Evolutionary conservation across 1,140 invertebrate genomes (phyloP), one percentile per base, ranked within the genome.

Genomic region (Tenebrio molitor): DNA sequence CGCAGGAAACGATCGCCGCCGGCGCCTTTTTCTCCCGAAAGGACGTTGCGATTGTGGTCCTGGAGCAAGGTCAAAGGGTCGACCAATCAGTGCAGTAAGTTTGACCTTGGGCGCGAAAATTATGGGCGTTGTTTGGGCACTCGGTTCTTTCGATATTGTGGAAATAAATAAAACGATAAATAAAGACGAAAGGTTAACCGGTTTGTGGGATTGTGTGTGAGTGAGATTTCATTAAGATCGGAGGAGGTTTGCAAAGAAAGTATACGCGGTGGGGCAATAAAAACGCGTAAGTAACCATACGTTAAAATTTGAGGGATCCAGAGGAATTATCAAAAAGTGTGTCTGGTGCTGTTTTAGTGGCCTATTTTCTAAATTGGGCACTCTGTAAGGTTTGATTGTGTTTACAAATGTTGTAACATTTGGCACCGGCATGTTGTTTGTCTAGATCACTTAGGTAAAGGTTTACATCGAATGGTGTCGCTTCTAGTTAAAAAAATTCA

Each of bases 81-180:
- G 15, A 25, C 2, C 25, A 58, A 58, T 15, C 23, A 25, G 50
- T 58, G 50, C 50, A 58, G 23, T 25, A 29, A 21, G 50, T 58
- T 58, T 58, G 23, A 58, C 50, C 50, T 58, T 58, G 50, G 50
- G 2, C 23, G 15, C 50, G 29, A 58, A 58, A 14, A 25, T 29
- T 58, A 58, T 58, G 12, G 50, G 50, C 50, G 23, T 58, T 58
- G 14, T 29, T 25, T 58, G n/a, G n/a, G n/a, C 8, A 53, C 17
- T 53, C 36, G 36, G 36, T 39, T 39, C 12, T n/a, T 39, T 2
- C 12, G 12, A 7, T 39, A 53, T 10, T 14, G 46, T 23, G 21
- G 23, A 58, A 58, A 58, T 29, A 58, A 58, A 29, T 58, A 58
- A 58, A 58, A 58, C 50, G 29, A 58, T 58, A 58, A 58, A 29